Percentiles rank a stretch among this genome's conserved stretches.
phyloP scores from a whole-genome alignment of 2,888 invertebrate genomes.

The Adineta ricciae region DNA sequence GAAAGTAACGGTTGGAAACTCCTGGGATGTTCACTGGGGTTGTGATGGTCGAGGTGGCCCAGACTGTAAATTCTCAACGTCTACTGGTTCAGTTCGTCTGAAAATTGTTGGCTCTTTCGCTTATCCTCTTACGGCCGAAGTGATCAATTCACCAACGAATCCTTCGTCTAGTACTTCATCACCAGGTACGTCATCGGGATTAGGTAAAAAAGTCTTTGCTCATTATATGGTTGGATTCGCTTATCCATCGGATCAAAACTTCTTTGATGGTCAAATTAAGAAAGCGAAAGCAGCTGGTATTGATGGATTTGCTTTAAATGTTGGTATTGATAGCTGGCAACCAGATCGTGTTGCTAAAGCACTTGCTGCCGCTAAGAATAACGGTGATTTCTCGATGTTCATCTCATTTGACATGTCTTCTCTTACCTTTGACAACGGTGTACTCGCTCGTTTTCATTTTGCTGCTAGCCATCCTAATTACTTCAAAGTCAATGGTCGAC shows the following conservation, averaged over 20 bases:
- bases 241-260: slow-evolving; percentile 9
- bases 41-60: not conserved
- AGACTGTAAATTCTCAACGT: not conserved
- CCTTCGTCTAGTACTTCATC: not conserved
- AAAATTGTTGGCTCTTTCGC: slow-evolving; percentile 7
- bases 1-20: slow-evolving; percentile 30
- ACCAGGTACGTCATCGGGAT: not conserved
- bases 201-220: slow-evolving; percentile 10
- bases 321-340: not conserved
- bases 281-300: not conserved
- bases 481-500: not conserved
- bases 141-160: not conserved
- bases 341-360: slow-evolving; percentile 13
- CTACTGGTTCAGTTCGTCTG: not conserved
- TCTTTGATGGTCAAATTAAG: slow-evolving; percentile 5
- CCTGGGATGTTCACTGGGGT: slow-evolving; percentile 18
- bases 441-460: slow-evolving; percentile 2
- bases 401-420: slow-evolving; percentile 2
- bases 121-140: not conserved
- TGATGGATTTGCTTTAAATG: slow-evolving; percentile 17
- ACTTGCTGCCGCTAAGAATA: not conserved
- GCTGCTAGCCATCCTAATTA: not conserved
- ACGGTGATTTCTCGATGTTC: slow-evolving; percentile 10
- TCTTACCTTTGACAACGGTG: not conserved
- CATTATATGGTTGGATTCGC: slow-evolving; percentile 10